Base-by-base conservation (phyloP, 2,797 vertebrate genomes). In the Chromobotia macracanthus region DNA sequence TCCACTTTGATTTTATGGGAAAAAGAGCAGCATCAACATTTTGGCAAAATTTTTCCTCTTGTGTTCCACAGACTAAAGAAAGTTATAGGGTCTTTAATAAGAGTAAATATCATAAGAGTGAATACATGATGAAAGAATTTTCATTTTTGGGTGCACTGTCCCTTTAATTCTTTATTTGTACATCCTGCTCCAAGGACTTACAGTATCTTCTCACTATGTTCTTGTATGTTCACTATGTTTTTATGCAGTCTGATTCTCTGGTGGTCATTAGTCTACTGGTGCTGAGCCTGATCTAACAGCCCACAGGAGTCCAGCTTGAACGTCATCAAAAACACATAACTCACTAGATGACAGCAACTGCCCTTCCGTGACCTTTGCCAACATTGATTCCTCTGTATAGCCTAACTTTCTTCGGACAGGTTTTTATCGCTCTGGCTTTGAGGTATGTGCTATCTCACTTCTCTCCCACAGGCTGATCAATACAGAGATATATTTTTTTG, bases 341-440 rank as follows among this genome's bases (percentile, higher is more conserved):
- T 84, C 58, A 44, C 82, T 73, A 75, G 70, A 72, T 78, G 81
- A 85, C 82, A 83, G 75, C 78, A 80, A 83, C 80, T 83, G 80
- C 82, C 81, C 81, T 87, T 86, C 75, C n/a, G n/a, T 72, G 76
- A 86, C 81, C 86, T 84, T 87, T 84, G 55, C 66, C 70, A 84
- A 82, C 61, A 84, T 80, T 72, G 74, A 83, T 87, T 68, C 68
- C 61, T 53, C 60, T 35, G 55, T 66, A 58, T 76, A 56, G 70
- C 46, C 70, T 46, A 64, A 84, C 61, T 73, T 73, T 65, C 81
- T 58, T 50, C 78, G 21, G 51, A 68, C 63, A 79, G 66, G 64
- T 75, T 80, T 84, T 80, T 75, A 76, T 75, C 72, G 6, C 68
- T 77, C 53, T 77, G 25, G 63, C 82, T 83, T 60, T 75, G 53